These are phyloP conservation scores for Pterobdella sp. DNA, from an alignment of 2,888 invertebrate species.

Conservation along the genomic window DNA sequence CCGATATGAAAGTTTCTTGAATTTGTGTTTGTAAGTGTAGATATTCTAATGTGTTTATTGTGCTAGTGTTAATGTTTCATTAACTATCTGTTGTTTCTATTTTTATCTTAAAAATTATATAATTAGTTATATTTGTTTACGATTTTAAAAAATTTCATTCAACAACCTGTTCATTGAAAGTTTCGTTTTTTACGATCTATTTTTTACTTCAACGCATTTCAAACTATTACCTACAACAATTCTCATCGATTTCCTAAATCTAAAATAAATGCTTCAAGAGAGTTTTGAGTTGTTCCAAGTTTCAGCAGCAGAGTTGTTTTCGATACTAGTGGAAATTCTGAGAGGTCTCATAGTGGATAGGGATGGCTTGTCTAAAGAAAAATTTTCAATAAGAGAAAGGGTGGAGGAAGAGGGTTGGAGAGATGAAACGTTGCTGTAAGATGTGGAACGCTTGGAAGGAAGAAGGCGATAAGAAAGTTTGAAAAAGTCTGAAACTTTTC, in stretches of 20 bases:
- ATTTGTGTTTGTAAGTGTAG: too few species aligned
- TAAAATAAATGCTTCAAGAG: too few species aligned
- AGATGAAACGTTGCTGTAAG: neutral
- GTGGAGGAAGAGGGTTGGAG: slow-evolving; percentile 19
- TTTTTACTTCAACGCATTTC: too few species aligned
- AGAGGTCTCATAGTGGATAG: slow-evolving; percentile 21
- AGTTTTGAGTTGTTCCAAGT: too few species aligned
- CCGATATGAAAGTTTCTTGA: too few species aligned
- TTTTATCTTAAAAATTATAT: neutral
- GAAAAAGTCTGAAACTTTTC: slow-evolving; percentile 3
- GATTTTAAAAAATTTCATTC: neutral
- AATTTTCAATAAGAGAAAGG: slow-evolving; percentile 4
- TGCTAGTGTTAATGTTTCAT: too few species aligned
- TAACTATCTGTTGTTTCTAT: neutral
- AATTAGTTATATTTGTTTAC: neutral
- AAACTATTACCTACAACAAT: too few species aligned
- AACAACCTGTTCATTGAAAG: neutral
- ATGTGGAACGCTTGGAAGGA: neutral
- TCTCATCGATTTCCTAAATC: too few species aligned
- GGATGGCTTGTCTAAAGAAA: neutral
- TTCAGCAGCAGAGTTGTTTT: too few species aligned
- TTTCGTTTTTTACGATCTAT: too few species aligned
- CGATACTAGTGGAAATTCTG: slow-evolving; percentile 20
- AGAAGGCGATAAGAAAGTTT: slow-evolving; percentile 8
- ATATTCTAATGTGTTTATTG: too few species aligned